phyloP scores from a whole-genome alignment of 2,888 invertebrate species.

The Fissipunctia ypsillon region DNA sequence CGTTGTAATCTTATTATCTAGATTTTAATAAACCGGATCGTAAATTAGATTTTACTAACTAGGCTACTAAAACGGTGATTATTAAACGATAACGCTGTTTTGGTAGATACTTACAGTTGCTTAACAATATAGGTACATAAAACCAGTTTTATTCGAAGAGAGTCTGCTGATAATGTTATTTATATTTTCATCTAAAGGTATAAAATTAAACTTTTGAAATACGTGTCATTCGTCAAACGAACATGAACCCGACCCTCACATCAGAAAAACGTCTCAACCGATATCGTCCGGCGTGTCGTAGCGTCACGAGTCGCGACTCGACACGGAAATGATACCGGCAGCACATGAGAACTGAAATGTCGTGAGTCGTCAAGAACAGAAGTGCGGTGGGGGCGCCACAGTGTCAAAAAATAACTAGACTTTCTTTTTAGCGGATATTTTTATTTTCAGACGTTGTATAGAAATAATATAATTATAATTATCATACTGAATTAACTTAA shows the following conservation, averaged over 20 bases:
- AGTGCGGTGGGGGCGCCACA: slow-evolving; percentile 4
- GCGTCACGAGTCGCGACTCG: slow-evolving; percentile 53
- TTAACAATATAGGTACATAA: neutral
- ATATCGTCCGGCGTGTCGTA: slow-evolving; percentile 40
- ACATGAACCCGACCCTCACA: slow-evolving; percentile 15
- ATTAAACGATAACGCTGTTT: slow-evolving; percentile 12
- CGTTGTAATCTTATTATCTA: slow-evolving; percentile 26
- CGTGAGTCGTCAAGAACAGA: slow-evolving; percentile 16
- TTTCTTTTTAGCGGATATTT: neutral
- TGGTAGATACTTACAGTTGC: neutral
- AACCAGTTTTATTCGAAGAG: neutral
- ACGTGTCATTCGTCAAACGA: slow-evolving; percentile 17
- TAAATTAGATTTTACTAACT: slow-evolving; percentile 32
- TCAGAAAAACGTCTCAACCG: slow-evolving; percentile 29
- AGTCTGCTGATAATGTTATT: neutral
- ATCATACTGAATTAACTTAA: no score
- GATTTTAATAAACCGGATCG: slow-evolving; percentile 31
- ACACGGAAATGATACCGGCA: slow-evolving; percentile 70
- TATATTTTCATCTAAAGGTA: neutral
- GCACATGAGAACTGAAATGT: slow-evolving; percentile 45
- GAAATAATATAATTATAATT: no score
- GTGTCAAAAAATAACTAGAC: neutral
- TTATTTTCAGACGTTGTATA: neutral
- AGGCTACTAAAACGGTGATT: slow-evolving; percentile 28
- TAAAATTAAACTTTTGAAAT: neutral